These are phyloP conservation scores for Apodemus speciosus DNA, from an alignment of 2,113 vertebrate genomes.

Conservation along the genomic window DNA sequence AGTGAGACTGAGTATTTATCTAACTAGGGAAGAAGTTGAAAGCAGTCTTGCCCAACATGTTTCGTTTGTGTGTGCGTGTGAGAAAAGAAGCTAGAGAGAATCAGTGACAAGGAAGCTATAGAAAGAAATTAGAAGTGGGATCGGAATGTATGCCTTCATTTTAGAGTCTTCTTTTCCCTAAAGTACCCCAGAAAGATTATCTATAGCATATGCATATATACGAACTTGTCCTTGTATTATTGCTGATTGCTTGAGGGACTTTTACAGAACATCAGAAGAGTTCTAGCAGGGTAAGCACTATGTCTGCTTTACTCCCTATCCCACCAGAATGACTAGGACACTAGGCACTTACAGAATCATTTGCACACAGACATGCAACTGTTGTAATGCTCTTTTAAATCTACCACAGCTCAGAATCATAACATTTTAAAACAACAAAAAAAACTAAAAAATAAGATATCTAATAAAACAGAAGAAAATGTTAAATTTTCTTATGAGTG, in stretches of 20 bases:
- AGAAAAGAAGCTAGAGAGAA: background rate
- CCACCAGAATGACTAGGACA: background rate
- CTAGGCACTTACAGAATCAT: background rate
- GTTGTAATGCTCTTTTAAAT: background rate
- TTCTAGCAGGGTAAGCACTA: background rate
- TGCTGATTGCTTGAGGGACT: constrained; percentile 28
- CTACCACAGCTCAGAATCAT: background rate
- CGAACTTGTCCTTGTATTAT: constrained; percentile 8
- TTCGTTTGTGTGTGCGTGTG: background rate
- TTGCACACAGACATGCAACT: background rate
- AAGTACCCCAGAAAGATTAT: background rate
- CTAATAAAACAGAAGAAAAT: background rate
- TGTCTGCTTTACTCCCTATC: background rate
- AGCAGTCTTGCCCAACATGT: background rate
- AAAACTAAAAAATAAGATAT: constrained; percentile 25
- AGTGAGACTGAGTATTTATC: background rate
- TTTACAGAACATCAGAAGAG: constrained; percentile 15
- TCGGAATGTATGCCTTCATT: constrained; percentile 31
- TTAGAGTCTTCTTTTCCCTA: background rate
- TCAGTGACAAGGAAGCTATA: background rate
- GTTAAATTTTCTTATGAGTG: constrained; percentile 8
- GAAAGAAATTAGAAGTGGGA: constrained; percentile 24
- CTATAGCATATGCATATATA: background rate
- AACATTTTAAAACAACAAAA: constrained; percentile 17
- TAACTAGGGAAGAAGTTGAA: constrained; percentile 29